A percentile compares a stretch with the other conserved stretches of the same genome.
These are phyloP conservation scores for Oryzias woworae DNA, from an alignment of 2,113 vertebrate species.

Conservation along the genomic window DNA sequence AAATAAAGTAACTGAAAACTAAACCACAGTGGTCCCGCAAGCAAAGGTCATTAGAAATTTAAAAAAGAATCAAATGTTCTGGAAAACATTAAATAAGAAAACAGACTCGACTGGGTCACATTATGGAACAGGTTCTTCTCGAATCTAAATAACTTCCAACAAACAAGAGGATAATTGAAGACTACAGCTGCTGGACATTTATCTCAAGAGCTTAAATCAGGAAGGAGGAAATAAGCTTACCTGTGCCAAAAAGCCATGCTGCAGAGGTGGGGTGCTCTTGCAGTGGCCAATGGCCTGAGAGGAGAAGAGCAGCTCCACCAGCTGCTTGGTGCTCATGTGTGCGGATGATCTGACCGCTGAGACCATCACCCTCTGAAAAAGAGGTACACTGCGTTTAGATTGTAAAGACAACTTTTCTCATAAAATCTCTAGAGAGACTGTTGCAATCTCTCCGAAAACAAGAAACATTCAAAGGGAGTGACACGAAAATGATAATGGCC, in stretches of 20 bases:
- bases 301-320: conserved; percentile 75
- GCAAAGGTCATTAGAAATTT: too few species aligned
- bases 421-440: neutral
- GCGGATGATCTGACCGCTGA: conserved; percentile 71
- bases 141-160: too few species aligned
- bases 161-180: too few species aligned
- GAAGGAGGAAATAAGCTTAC: conserved; percentile 60
- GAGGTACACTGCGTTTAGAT: conserved; percentile 5
- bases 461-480: neutral
- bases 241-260: conserved; percentile 95
- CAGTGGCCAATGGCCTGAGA: conserved; percentile 87
- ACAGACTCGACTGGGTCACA: too few species aligned
- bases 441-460: neutral
- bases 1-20: too few species aligned
- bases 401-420: neutral
- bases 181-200: too few species aligned
- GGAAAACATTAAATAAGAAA: too few species aligned
- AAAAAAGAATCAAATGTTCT: too few species aligned
- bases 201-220: too few species aligned
- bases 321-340: conserved; percentile 78
- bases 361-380: conserved; percentile 67
- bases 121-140: too few species aligned
- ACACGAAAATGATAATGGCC: too few species aligned
- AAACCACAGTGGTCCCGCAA: too few species aligned
- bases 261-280: conserved; percentile 87